These are phyloP conservation scores for Noctua comes DNA, from an alignment of 2,888 invertebrate species.

Conservation along the genomic window DNA sequence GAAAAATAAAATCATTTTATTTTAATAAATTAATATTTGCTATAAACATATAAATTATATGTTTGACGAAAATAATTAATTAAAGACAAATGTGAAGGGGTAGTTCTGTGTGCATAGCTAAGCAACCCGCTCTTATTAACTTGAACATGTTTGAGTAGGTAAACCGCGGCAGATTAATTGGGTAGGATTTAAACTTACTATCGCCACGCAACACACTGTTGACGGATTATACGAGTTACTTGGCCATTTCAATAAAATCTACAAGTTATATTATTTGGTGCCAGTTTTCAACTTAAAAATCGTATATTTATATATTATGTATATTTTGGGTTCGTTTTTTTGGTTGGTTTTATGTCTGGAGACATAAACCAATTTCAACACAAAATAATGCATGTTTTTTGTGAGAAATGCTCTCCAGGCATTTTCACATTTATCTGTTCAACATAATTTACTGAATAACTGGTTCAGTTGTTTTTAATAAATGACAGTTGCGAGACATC, in stretches of 20 bases:
- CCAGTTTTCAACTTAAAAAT: background rate
- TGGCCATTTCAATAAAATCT: background rate
- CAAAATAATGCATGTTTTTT: background rate
- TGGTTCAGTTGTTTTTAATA: background rate
- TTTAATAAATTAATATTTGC: background rate
- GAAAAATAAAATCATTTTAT: background rate
- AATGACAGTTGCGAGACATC: background rate
- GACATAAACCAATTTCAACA: background rate
- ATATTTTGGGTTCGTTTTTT: background rate
- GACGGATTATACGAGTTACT: constrained; percentile 25
- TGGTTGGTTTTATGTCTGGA: background rate
- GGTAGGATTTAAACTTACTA: constrained; percentile 56
- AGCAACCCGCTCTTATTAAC: constrained; percentile 34
- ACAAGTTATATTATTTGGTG: background rate
- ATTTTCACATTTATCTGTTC: background rate
- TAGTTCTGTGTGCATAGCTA: constrained; percentile 31
- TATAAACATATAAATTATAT: background rate
- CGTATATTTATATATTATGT: too few relatives aligned
- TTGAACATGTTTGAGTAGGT: constrained; percentile 49
- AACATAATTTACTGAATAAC: background rate
- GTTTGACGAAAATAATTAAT: constrained; percentile 17
- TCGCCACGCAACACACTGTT: constrained; percentile 42
- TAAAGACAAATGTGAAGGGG: constrained; percentile 10
- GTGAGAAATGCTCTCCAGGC: background rate
- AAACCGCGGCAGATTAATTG: constrained; percentile 48